Evolutionary conservation across 2,113 vertebrate species (phyloP), one percentile per base, ranked within the genome.

Genomic region (Hippocampus abdominalis): DNA sequence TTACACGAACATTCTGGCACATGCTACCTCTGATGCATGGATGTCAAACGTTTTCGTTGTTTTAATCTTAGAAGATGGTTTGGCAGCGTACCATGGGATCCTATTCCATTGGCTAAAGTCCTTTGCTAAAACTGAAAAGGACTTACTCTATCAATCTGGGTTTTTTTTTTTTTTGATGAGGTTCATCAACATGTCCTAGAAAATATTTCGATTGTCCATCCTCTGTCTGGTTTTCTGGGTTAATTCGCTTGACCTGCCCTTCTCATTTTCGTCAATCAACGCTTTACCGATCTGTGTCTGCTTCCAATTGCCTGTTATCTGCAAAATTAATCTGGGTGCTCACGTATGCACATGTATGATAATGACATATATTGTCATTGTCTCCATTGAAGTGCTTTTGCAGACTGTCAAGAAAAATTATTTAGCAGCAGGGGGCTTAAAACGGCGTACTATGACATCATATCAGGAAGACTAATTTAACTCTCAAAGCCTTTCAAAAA

Each of bases 1-100:
- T 78, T 46, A 75, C 60, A 60, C n/a, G 27, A 69, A 21, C 49
- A 46, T 73, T 75, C 27, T 44, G 64, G 67, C 64, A 67, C 66
- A 67, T 49, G 54, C 36, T 49, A 36, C 42, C 27, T 63, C 66
- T 59, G 3, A 59, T 65, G 72, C 68, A 68, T 23, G 64, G 49
- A 72, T 59, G 21, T 20, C 57, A 60, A 27, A 29, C 1, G 7
- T 32, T 18, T 59, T 59, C 18, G 1, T 32, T 59, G 25, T 29
- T 29, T 60, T 60, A 59, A 59, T 60, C 27, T 16, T 2, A 32
- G 2, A 27, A 27, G 1, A 29, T 13, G 12, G 10, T 59, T 59
- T 29, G 25, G n/a, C 8, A 25, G 16, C 3, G 21, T 25, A 11
- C n/a, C 54, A 57, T 13, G 13, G 20, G 21, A 23, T 54, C 51